Base-by-base conservation (phyloP, 2,113 vertebrate genomes). In the Ptychochromis oligacanthus region DNA sequence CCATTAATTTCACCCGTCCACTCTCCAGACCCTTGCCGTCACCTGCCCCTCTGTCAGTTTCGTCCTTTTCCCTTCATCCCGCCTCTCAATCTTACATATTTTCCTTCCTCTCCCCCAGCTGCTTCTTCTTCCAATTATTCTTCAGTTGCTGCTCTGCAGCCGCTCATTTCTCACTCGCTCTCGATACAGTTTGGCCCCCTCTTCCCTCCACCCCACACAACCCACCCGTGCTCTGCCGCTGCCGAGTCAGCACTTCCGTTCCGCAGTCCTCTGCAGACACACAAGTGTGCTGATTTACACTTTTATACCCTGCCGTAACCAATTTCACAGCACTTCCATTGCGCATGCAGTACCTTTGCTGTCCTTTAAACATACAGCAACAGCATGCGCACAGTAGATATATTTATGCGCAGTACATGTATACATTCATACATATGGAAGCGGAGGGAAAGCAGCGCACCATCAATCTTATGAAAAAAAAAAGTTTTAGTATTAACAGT, bases 201-300 rank as follows among this genome's bases (percentile, higher is more conserved):
- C 13, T 4, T 49, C 3, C 7, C 61, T 22, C 18, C 5, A 14
- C 11, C n/a, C 31, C 43, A 34, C 75, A 26, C 57, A 36, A 43
- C 55, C 74, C 75, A 15, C 87, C 82, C 65, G 31, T 82, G 76
- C 84, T 59, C 79, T 59, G 72, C 77, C 43, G 54, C 5, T 90
- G 93, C 83, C 3, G 78, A 88, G 76, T 95, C 94, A 93, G 91
- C 93, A 75, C 77, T 94, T 91, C 75, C 61, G 38, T 78, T 89
- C 87, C 67, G 90, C 93, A 93, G 89, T 83, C 83, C 88, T 91
- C 87, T 88, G 91, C 92, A 92, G 88, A 85, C 85, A 81, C 81
- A 86, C 70, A 31, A 81, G 40, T 58, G 57, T 24, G 28, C 80
- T 46, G 65, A 88, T 88, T 89, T 90, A 77, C 83, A 92, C 84